These are phyloP conservation scores for Rhyzopertha dominica DNA, from an alignment of 1,140 invertebrate genomes.

Conservation along the genomic window DNA sequence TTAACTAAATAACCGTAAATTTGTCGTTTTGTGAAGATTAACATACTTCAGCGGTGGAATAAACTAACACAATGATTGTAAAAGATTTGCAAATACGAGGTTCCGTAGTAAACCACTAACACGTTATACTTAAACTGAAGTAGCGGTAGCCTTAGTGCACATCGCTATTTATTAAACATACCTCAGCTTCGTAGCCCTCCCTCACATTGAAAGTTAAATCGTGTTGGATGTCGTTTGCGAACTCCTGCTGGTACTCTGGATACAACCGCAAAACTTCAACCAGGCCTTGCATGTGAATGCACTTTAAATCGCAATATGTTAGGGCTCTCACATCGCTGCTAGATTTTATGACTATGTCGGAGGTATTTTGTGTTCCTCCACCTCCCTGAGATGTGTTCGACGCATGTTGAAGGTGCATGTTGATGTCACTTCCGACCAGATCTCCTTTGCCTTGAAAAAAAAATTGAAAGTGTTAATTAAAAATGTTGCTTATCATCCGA, in stretches of 20 bases:
- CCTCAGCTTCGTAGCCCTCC: constrained; percentile 86
- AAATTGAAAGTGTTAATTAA: too few species aligned
- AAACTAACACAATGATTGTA: too few species aligned
- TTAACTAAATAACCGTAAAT: too few species aligned
- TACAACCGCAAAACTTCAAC: constrained; percentile 87
- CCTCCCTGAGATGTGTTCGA: constrained; percentile 48
- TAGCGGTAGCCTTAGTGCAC: too few species aligned
- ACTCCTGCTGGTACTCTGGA: constrained; percentile 90
- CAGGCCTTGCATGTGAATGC: constrained; percentile 84
- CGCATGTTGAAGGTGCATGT: constrained; percentile 62
- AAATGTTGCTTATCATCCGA: too few species aligned
- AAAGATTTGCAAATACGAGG: too few species aligned
- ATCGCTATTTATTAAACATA: too few species aligned
- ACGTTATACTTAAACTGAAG: too few species aligned
- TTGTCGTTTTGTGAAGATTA: too few species aligned
- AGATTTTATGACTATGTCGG: constrained; percentile 82
- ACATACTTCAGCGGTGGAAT: too few species aligned
- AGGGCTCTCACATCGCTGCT: constrained; percentile 88
- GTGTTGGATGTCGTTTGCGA: constrained; percentile 89
- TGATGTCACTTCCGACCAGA: constrained; percentile 92
- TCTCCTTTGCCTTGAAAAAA: constrained; percentile 82
- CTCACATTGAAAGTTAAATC: constrained; percentile 93
- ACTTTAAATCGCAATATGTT: constrained; percentile 94
- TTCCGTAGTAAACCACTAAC: too few species aligned
- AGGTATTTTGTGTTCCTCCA: constrained; percentile 45